Evolutionary conservation across 2,113 vertebrate species (phyloP), one percentile per base, ranked within the genome.

Genomic region (Chrysemys picta): DNA sequence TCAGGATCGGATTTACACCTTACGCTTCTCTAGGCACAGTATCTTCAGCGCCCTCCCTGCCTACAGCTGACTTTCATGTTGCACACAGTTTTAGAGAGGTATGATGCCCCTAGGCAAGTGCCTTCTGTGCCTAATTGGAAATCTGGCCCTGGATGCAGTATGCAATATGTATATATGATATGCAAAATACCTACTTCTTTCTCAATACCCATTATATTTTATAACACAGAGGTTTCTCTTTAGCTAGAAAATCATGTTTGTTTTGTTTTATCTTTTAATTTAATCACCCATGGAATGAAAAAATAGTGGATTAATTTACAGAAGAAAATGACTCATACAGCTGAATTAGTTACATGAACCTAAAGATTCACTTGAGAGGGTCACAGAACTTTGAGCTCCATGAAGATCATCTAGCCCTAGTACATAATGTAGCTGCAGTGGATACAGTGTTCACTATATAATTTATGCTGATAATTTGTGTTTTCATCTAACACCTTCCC

Each of bases 121-220:
- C 57, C 57, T 59, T 31, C 12, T 59, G 27, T 29, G 57, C 57
- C 57, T 29, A 29, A 59, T 31, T 59, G 57, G 57, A 59, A 59
- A 59, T 59, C 57, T 59, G 10, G 57, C 27, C 57, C 57, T 59
- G 12, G 57, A 27, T 59, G 27, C 57, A 59, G 57, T 31, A 29
- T 59, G 57, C 10, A 59, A 42, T 75, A 42, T 5, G 16, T 81
- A 25, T 31, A 25, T 79, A 7, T 38, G 49, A 59, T 12, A 17
- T 69, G 25, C 86, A 88, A 89, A 82, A 38, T 80, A 47, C 65
- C 88, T 95, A 13, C 72, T 97, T 93, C 31, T 88, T 62, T 92
- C 82, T 84, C 35, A 82, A 38, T 86, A 69, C 82, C 38, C 86
- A 69, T 72, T 80, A 10, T 91, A 27, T 62, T 95, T 88, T 89